Conservation (phyloP, 1,140 invertebrate species). For the Psix sp. region DNA sequence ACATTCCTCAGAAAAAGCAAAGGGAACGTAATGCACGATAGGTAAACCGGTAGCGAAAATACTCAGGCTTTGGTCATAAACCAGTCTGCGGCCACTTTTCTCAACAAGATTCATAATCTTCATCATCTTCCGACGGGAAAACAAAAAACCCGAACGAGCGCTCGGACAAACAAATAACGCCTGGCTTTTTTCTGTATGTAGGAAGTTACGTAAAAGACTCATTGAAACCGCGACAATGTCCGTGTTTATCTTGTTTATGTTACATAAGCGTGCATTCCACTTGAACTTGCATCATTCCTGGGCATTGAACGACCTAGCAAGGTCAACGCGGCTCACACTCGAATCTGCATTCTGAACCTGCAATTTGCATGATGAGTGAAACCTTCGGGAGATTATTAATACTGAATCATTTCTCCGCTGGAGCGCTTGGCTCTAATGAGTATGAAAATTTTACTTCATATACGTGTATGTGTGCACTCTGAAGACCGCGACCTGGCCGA, state of each 20-base stretch:
- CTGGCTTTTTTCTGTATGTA: conserved; percentile 10
- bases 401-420: conserved; percentile 20
- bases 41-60: conserved; percentile 5
- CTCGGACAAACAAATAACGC: conserved; percentile 22
- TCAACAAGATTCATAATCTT: conserved; percentile 7
- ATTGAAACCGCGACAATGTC: conserved; percentile 36
- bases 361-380: conserved; percentile 37
- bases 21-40: not conserved
- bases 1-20: not conserved
- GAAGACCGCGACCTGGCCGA: conserved; percentile 2
- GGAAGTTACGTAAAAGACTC: conserved; percentile 29
- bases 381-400: conserved; percentile 40
- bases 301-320: conserved; percentile 55
- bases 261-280: conserved; percentile 45
- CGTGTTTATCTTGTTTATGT: conserved; percentile 36
- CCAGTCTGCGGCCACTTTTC: conserved; percentile 9
- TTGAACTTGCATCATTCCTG: conserved; percentile 46
- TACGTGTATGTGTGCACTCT: conserved; percentile 21
- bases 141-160: not conserved
- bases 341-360: conserved; percentile 36
- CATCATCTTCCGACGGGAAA: not conserved
- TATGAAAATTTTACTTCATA: conserved; percentile 2
- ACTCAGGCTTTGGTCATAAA: conserved; percentile 2
- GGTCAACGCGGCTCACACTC: conserved; percentile 43
- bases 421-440: conserved; percentile 22